Percentiles rank a stretch among this genome's conserved stretches.
Evolutionary conservation across 2,888 invertebrate species (phyloP).

Genomic region (Drosophila vallismaia): DNA sequence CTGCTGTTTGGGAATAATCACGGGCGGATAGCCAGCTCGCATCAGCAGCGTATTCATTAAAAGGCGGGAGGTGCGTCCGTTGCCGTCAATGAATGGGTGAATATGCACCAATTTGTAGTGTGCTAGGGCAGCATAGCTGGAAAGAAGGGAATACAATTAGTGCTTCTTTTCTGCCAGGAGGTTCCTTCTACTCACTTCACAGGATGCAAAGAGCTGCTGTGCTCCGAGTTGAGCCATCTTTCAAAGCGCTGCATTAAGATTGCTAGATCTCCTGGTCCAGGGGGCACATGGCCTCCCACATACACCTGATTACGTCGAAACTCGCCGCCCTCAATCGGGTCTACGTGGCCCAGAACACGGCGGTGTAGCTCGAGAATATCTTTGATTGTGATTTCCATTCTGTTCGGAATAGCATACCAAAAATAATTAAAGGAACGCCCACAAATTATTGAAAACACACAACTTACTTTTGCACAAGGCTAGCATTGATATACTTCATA

Average conservation of each 20-base stretch:
- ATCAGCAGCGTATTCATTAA: conserved; percentile 98
- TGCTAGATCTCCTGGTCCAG: conserved; percentile 92
- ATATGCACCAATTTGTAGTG: conserved; percentile 98
- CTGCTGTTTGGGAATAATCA: conserved; percentile 95
- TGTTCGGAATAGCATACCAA: conserved; percentile 58
- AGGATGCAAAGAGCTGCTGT: conserved; percentile 93
- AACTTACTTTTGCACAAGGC: conserved; percentile 87
- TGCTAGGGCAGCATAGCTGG: conserved; percentile 95
- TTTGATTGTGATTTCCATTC: conserved; percentile 91
- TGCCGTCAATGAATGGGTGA: conserved; percentile 98
- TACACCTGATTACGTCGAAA: conserved; percentile 96
- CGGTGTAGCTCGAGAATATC: conserved; percentile 97
- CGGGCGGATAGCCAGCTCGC: conserved; percentile 98
- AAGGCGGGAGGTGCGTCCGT: conserved; percentile 96
- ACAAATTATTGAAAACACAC: background rate
- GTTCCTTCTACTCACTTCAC: conserved; percentile 86
- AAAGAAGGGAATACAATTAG: conserved; percentile 44
- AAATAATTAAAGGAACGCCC: background rate
- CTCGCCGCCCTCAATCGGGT: conserved; percentile 95
- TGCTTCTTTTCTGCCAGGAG: background rate
- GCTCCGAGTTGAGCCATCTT: conserved; percentile 96
- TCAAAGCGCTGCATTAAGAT: conserved; percentile 94
- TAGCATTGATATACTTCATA: conserved; percentile 95
- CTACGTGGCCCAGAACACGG: conserved; percentile 96
- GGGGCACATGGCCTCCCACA: conserved; percentile 97